A percentile compares a stretch with the other conserved stretches of the same genome.
Evolutionary conservation across 2,888 invertebrate genomes (phyloP).

Genomic region (Portevinia maculata): DNA sequence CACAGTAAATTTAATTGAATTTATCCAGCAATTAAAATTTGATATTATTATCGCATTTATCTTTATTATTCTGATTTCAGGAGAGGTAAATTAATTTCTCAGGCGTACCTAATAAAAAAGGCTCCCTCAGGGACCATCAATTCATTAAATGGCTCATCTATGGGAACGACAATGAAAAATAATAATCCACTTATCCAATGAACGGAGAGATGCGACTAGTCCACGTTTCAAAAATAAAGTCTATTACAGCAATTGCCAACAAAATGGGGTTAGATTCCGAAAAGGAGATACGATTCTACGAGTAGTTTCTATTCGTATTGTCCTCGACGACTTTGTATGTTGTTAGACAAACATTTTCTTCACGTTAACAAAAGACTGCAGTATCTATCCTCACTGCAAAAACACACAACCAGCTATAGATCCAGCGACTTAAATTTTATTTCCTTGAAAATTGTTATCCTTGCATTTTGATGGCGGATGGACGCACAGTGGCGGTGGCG

Average conservation of each 20-base stretch:
- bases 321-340: slow-evolving; percentile 46
- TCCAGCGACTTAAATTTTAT: slow-evolving; percentile 55
- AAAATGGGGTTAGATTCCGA: slow-evolving; percentile 68
- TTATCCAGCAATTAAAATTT: slow-evolving; percentile 56
- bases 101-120: too few relatives aligned
- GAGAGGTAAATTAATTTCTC: too few relatives aligned
- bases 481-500: background rate
- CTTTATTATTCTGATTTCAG: background rate
- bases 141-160: background rate
- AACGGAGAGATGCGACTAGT: slow-evolving; percentile 26
- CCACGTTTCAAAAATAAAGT: slow-evolving; percentile 68
- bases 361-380: slow-evolving; percentile 71
- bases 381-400: too few relatives aligned
- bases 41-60: slow-evolving; percentile 57
- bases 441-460: slow-evolving; percentile 72
- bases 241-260: slow-evolving; percentile 71
- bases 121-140: background rate
- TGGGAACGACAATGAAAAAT: slow-evolving; percentile 66
- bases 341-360: slow-evolving; percentile 70
- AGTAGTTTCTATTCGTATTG: slow-evolving; percentile 23
- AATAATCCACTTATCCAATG: slow-evolving; percentile 67
- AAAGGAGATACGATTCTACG: slow-evolving; percentile 37
- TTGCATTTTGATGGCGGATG: slow-evolving; percentile 51
- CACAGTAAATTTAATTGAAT: slow-evolving; percentile 59
- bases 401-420: slow-evolving; percentile 8